phyloP scores from a whole-genome alignment of 2,888 invertebrate genomes.

The Dryobota labecula region DNA sequence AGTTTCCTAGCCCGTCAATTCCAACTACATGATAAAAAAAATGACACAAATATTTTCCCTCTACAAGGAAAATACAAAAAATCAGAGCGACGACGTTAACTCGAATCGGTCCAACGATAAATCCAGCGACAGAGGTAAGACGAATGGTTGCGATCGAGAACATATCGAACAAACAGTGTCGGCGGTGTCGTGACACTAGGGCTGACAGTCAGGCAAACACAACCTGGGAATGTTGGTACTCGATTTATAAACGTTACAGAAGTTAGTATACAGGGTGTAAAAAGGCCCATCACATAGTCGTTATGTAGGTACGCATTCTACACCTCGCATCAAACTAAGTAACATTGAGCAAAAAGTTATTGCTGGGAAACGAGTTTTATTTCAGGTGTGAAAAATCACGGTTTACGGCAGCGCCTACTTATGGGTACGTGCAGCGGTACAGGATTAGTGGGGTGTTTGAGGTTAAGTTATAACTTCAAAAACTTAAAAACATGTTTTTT shows the following conservation, averaged over 20 bases:
- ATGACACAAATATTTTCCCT: constrained; percentile 10
- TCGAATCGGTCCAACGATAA: constrained; percentile 64
- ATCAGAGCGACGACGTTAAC: constrained; percentile 47
- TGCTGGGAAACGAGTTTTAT: not conserved
- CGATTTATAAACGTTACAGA: not conserved
- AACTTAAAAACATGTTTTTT: too few relatives aligned
- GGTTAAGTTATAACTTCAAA: not conserved
- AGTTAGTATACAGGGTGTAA: too few relatives aligned
- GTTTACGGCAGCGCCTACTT: not conserved
- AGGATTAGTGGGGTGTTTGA: not conserved
- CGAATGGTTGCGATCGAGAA: constrained; percentile 56
- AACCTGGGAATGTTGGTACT: not conserved
- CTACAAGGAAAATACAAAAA: constrained; percentile 34
- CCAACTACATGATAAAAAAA: not conserved
- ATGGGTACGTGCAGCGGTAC: not conserved
- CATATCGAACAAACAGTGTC: constrained; percentile 43
- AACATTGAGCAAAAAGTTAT: not conserved
- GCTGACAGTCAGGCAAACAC: constrained; percentile 28
- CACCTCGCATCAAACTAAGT: not conserved
- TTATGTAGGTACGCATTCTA: not conserved
- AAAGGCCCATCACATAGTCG: not conserved
- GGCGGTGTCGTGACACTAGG: constrained; percentile 26
- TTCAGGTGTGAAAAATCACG: not conserved
- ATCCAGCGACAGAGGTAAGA: constrained; percentile 66
- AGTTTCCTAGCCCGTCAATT: not conserved